Evolutionary conservation across 1,140 invertebrate genomes (phyloP).

Genomic region (Acyrthosiphon pisum): DNA sequence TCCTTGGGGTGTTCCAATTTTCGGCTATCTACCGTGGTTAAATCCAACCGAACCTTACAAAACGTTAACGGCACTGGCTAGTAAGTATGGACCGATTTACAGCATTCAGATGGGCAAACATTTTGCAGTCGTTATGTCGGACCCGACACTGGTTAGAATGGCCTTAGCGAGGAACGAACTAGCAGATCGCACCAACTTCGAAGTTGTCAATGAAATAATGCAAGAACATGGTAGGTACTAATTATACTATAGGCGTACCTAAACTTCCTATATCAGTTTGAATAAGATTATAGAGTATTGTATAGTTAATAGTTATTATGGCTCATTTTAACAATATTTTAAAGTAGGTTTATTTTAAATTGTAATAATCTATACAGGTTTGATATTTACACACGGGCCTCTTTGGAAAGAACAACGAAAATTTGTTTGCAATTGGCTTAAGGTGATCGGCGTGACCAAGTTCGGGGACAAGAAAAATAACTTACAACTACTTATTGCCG

Average conservation of each 20-base stretch:
- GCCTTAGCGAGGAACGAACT: slow-evolving; percentile 75
- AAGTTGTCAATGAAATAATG: slow-evolving; percentile 85
- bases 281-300: background rate
- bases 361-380: slow-evolving; percentile 66
- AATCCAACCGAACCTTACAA: slow-evolving; percentile 72
- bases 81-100: slow-evolving; percentile 76
- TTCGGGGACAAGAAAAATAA: slow-evolving; percentile 68
- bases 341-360: slow-evolving; percentile 19
- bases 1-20: slow-evolving; percentile 76
- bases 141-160: slow-evolving; percentile 73
- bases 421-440: slow-evolving; percentile 75
- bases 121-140: slow-evolving; percentile 76
- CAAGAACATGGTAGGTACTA: slow-evolving; percentile 75
- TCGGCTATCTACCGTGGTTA: slow-evolving; percentile 80
- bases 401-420: slow-evolving; percentile 84
- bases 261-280: slow-evolving; percentile 38
- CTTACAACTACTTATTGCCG: slow-evolving; percentile 73
- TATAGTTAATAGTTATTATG: background rate
- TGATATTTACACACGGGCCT: slow-evolving; percentile 81
- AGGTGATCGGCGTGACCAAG: slow-evolving; percentile 78
- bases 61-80: slow-evolving; percentile 71
- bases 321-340: slow-evolving; percentile 60
- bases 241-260: too few relatives aligned
- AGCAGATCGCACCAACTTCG: slow-evolving; percentile 77
- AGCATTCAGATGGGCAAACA: slow-evolving; percentile 76